Base-by-base conservation (phyloP, 2,888 invertebrate species). In the Andrena chrysosceles region DNA sequence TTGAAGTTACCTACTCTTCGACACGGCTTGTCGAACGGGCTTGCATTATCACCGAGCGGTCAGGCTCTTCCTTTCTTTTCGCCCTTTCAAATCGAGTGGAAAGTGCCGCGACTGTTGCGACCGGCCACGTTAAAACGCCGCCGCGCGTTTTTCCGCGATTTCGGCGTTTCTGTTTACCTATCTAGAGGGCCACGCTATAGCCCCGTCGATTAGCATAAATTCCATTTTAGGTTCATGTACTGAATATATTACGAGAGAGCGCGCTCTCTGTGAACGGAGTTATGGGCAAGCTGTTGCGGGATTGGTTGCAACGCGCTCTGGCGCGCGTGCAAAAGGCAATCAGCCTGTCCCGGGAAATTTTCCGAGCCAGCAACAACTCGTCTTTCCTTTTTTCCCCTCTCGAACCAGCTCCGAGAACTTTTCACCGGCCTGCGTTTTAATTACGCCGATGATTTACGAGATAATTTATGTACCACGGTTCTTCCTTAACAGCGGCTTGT, bases 261-360 rank as follows among this genome's bases (percentile, higher is more conserved):
- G 52, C 59, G 70, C 63, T 64, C 54, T 54, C 20, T 31, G 56
- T 62, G 74, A 23, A 33, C 48, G 48, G 20, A 87, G 76, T 87
- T 87, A 87, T 77, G 87, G 77, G 88, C 88, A 88, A 88, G 88
- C 88, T 88, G 88, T 88, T 88, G 88, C 88, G 83, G 81, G 73
- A 85, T 85, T 80, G 80, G 76, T 84, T 85, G 64, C 84, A 59
- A 86, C 76, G 71, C 76, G 49, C 75, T 77, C 59, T 66, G 49
- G 29, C 35, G 31, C 42, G 66, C 54, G 52, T 63, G 72, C 56
- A 63, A 77, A 77, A 83, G 73, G 73, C 86, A 76, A 63, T 74
- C 84, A 66, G 72, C 52, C 31, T 60, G 76, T 70, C 68, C 62
- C 60, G 48, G 75, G 63, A 56, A 83, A 73, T 76, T 85, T 79